Base-by-base conservation (phyloP, 2,888 invertebrate genomes). In the Augochlorella aurata region DNA sequence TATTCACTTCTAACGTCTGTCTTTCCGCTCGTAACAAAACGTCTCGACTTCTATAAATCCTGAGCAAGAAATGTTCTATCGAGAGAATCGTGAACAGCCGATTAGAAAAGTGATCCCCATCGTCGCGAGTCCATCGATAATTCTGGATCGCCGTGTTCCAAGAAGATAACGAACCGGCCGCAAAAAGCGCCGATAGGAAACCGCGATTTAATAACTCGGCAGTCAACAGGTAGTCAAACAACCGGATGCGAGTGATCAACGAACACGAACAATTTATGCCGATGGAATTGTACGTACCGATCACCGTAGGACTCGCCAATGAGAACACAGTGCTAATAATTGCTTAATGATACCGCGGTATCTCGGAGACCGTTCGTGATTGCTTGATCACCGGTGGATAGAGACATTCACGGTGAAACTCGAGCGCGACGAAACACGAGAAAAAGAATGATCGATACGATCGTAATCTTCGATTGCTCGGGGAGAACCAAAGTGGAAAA, bases 391-490 rank as follows among this genome's bases (percentile, higher is more conserved):
- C 49, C 29, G 58, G n/a, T 29, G 72, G 47, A 70, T 50, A 70
- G 21, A 76, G 76, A 58, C 50, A 45, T 61, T 66, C 65, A n/a
- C 29, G 81, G 83, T 83, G 83, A 83, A 82, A 82, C 78, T 83
- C 77, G 52, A 63, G 52, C 68, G 75, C 21, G 68, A 47, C 16
- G 47, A 45, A 73, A 58, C 67, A 74, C 24, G 54, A 24, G 24
- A 74, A 65, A 44, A 65, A 45, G 24, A 18, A 66, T 38, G 77
- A 82, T 82, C 82, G 71, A 82, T 63, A 54, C 74, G 82, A 82
- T 82, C 77, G 68, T 82, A 73, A 81, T 83, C 78, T 77, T 71
- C 77, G 82, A 77, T 73, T 69, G 76, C 68, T 76, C 76, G 52
- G 18, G 18, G 45, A 63, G 38, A 38, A 38, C 66, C 76, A 75